Evolutionary conservation across 2,113 vertebrate species (phyloP), one percentile per base, ranked within the genome.

Genomic region (Syngnathoides biaculeatus): DNA sequence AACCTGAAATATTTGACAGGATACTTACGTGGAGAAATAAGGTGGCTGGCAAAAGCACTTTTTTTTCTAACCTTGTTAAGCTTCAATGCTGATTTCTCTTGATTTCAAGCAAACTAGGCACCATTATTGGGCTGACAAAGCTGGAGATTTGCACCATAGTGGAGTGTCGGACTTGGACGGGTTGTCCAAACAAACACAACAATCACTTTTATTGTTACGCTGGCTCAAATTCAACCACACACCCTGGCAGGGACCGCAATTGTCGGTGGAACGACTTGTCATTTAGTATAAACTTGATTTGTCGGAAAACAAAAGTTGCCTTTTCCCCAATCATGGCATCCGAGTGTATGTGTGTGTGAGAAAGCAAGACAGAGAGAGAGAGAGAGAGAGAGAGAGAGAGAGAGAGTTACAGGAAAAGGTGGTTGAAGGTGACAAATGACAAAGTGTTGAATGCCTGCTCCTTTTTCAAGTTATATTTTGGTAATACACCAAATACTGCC

Each of bases 161-260:
- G 73, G 75, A 69, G 78, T 73, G 73, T 62, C 35, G 27, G 57
- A 59, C 38, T 84, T 87, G 78, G 84, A 86, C 8, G 24, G 58
- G 30, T 56, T 67, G 69, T 79, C 82, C 77, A 82, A 88, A 87
- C 82, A 84, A 87, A 86, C 35, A 64, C 73, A 84, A 88, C 82
- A 81, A 87, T 85, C 88, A 82, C 81, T 89, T 88, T 84, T 87
- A 90, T 86, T 87, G 82, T 88, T 26, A 43, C 15, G 39, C 75
- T 84, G 85, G 81, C 76, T 86, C 67, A 58, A 15, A 65, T 43
- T 68, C 61, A 65, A 78, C 71, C 80, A 84, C 77, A 69, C 67
- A 67, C 52, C 62, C 67, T 86, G 88, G 81, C 80, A 85, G 61
- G 12, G 60, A 74, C 65, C 56, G 1, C 40, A 19, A 71, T 67